Evolutionary conservation across 2,888 invertebrate genomes (phyloP), one percentile per base, ranked within the genome.

Genomic region (Acanthosepion lycidas): DNA sequence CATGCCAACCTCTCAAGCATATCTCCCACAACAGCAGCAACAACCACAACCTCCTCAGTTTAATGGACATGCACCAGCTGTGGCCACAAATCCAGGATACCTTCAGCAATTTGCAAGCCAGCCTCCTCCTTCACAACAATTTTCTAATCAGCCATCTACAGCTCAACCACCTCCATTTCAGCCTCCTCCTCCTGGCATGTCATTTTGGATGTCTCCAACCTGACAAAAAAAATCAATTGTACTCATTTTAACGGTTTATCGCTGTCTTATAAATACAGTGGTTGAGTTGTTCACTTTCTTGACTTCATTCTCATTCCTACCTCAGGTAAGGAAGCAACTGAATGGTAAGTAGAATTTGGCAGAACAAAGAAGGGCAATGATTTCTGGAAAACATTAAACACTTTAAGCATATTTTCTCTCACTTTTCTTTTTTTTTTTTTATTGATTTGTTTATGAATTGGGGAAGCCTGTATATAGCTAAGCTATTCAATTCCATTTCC

Each of bases 151-250:
- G n/a, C 93, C 93, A 93, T 53, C n/a, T 53, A 94, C 53, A 26
- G 92, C 51, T 92, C 94, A 94, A 48, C 33, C 64, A 1, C 94
- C 94, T 42, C 94, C 94, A 48, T 94, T 94, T 59, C 94, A 94
- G 12, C 94, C 94, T 9, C 93, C 94, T 12, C 94, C 94, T 55
- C 94, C 94, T 51, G 93, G 93, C 20, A 94, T 94, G 55, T 64
- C 94, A 23, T 94, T 64, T 64, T 94, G 94, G 94, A 94, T 94
- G 94, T 23, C 94, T 23, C 94, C 94, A 55, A 59, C 55, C 64
- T 94, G 59, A 94, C 33, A 49, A 93, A 20, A 26, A 12, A 49
- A 59, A 59, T 20, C 59, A 59, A 59, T 59, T 59, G 23, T 59
- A 78, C 15, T 33, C 78, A 59, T 59, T 59, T 33, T 78, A 78